A percentile compares a stretch with the other conserved stretches of the same genome.
Evolutionary conservation across 1,140 invertebrate genomes (phyloP).

Genomic region (Phthorimaea operculella): DNA sequence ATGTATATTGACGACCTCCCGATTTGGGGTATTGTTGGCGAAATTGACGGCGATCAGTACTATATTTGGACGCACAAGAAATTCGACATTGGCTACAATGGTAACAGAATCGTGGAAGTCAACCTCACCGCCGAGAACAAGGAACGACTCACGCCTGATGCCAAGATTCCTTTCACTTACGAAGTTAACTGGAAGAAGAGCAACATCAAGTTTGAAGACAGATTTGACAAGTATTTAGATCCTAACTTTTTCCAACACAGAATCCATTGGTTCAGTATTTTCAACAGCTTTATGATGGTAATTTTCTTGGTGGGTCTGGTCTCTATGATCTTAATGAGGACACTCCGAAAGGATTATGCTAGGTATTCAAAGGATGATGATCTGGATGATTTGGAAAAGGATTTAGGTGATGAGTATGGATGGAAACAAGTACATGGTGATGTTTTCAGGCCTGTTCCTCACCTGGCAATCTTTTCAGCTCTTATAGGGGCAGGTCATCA

Average conservation of each 20-base stretch:
- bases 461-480: conserved; percentile 93
- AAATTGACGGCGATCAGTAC: conserved; percentile 86
- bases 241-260: conserved; percentile 99
- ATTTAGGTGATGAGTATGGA: conserved; percentile 99
- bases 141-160: conserved; percentile 79
- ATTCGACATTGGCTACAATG: conserved; percentile 98
- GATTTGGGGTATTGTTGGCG: conserved; percentile 98
- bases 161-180: conserved; percentile 93
- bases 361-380: conserved; percentile 98
- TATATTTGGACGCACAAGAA: conserved; percentile 99
- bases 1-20: conserved; percentile 99
- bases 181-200: conserved; percentile 97
- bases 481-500: conserved; percentile 97
- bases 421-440: conserved; percentile 99
- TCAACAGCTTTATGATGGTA: conserved; percentile 99
- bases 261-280: conserved; percentile 99
- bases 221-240: conserved; percentile 99
- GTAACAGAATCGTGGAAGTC: conserved; percentile 97
- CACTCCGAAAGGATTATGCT: conserved; percentile 98
- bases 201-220: conserved; percentile 88
- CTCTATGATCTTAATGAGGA: conserved; percentile 99
- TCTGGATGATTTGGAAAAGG: conserved; percentile 97
- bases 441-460: conserved; percentile 94
- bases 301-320: conserved; percentile 99
- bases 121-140: conserved; percentile 96